phyloP scores from a whole-genome alignment of 2,888 invertebrate genomes.

The Apeira syringaria region DNA sequence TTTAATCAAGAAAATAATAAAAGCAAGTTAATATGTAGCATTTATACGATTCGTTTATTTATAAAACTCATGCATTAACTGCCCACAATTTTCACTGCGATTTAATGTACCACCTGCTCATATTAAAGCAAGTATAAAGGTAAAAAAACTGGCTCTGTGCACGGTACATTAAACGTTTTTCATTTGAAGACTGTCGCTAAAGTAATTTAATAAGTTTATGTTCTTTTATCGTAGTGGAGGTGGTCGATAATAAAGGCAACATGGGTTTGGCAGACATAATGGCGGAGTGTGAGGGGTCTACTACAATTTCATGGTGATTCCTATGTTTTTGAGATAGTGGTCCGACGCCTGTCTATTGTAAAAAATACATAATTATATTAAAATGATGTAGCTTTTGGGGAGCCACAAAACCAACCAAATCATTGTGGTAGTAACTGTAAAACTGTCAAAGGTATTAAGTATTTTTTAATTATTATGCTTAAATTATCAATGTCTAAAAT shows the following conservation, averaged over 20 bases:
- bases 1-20: too few species aligned
- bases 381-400: too few species aligned
- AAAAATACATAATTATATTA: too few species aligned
- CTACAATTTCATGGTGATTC: not conserved
- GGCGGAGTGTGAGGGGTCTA: slow-evolving; percentile 25
- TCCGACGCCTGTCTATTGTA: too few species aligned
- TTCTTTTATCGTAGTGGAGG: slow-evolving; percentile 29
- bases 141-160: slow-evolving; percentile 18
- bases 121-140: slow-evolving; percentile 21
- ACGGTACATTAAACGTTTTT: slow-evolving; percentile 27
- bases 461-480: too few species aligned
- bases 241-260: slow-evolving; percentile 34
- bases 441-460: too few species aligned
- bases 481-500: too few species aligned
- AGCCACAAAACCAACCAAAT: too few species aligned
- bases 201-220: slow-evolving; percentile 33
- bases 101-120: slow-evolving; percentile 24
- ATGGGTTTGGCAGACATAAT: slow-evolving; percentile 36
- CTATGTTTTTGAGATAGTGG: too few species aligned
- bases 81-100: slow-evolving; percentile 17
- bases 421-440: too few species aligned
- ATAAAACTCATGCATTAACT: slow-evolving; percentile 10
- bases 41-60: slow-evolving; percentile 9
- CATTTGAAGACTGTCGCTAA: slow-evolving; percentile 32
- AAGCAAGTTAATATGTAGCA: too few species aligned